phyloP scores from a whole-genome alignment of 2,797 vertebrate species.

The Chloroceryle inda region DNA sequence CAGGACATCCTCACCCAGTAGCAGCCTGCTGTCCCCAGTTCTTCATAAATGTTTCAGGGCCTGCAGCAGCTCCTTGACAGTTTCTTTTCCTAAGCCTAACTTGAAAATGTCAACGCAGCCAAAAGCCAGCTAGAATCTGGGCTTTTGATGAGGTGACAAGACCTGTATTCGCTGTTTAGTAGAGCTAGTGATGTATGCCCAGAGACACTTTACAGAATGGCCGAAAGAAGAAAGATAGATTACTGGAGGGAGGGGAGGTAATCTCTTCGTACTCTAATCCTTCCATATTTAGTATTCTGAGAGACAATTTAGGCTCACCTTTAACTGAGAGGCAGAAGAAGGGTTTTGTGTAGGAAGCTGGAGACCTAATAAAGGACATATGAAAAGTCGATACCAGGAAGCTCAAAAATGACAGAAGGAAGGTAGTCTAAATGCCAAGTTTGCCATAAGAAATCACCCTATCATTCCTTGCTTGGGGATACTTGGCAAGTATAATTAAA shows the following conservation, averaged over 20 bases:
- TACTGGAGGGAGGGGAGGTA: background rate
- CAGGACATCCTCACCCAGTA: background rate
- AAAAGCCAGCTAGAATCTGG: background rate
- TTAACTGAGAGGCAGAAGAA: background rate
- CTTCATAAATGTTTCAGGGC: background rate
- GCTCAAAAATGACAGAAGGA: background rate
- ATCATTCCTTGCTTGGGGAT: background rate
- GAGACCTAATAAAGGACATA: background rate
- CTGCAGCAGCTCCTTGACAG: background rate
- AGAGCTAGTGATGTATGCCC: rapidly evolving
- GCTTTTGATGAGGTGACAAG: background rate
- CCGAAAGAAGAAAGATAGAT: background rate
- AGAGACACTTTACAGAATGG: background rate
- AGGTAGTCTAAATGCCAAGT: background rate
- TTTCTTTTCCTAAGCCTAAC: background rate
- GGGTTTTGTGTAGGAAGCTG: background rate
- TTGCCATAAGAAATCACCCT: background rate
- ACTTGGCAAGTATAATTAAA: background rate
- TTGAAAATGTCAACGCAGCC: background rate
- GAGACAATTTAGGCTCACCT: background rate
- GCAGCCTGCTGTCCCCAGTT: background rate
- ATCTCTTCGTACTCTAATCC: background rate
- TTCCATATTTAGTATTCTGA: background rate
- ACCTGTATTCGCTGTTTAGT: background rate
- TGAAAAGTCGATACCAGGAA: background rate